A percentile compares a stretch with the other conserved stretches of the same genome.
These are phyloP conservation scores for Martes martes DNA, from an alignment of 2,113 vertebrate genomes.

Conservation along the genomic window DNA sequence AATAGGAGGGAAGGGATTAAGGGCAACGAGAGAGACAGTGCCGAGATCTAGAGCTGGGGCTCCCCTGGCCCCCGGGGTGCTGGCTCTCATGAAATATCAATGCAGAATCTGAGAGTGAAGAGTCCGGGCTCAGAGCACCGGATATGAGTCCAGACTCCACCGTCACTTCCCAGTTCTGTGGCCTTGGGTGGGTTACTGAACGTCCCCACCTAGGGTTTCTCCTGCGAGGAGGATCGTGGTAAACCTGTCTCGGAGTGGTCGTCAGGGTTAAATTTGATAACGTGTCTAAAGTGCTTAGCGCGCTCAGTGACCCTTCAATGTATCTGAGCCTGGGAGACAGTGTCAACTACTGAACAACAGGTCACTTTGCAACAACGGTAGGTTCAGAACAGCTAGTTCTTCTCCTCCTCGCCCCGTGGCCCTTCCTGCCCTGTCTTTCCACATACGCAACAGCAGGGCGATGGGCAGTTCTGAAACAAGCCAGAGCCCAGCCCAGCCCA, in stretches of 20 bases:
- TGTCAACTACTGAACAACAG: not conserved
- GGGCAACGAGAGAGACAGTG: not conserved
- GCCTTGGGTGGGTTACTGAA: not conserved
- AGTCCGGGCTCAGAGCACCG: not conserved
- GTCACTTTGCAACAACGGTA: not conserved
- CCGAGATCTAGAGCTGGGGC: not conserved
- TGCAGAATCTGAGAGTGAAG: not conserved
- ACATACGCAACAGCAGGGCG: rapidly evolving
- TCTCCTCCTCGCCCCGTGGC: rapidly evolving
- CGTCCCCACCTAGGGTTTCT: not conserved
- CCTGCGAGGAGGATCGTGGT: not conserved
- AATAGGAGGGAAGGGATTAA: not conserved
- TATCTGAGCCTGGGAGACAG: rapidly evolving
- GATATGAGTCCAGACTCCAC: not conserved
- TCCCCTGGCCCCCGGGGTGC: not conserved
- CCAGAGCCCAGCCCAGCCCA: not conserved
- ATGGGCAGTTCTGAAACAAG: too few species aligned
- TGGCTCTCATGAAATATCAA: not conserved
- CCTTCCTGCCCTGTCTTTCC: not conserved
- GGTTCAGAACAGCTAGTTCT: not conserved
- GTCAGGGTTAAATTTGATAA: too few species aligned
- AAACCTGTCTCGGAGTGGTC: too few species aligned
- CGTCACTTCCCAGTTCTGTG: not conserved
- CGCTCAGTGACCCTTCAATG: rapidly evolving
- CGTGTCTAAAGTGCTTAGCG: not conserved